These are phyloP conservation scores for Spea bombifrons DNA, from an alignment of 2,113 vertebrate genomes.

Conservation along the genomic window DNA sequence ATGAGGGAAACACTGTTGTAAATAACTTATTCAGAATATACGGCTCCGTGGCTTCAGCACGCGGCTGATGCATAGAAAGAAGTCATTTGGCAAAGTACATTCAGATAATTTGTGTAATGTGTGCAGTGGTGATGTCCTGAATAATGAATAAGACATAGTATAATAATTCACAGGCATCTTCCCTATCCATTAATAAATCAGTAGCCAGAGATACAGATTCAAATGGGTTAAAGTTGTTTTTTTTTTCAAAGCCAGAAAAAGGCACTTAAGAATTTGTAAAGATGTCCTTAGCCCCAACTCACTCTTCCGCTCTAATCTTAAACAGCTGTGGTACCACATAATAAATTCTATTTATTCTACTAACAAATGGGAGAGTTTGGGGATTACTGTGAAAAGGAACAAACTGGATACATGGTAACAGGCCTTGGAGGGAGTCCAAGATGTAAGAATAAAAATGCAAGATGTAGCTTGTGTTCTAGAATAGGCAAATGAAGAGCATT, in stretches of 20 bases:
- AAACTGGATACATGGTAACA: slow-evolving; percentile 33
- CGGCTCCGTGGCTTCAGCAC: background rate
- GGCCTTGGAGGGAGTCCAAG: slow-evolving; percentile 30
- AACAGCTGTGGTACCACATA: slow-evolving; percentile 36
- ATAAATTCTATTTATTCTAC: slow-evolving; percentile 45
- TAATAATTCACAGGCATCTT: slow-evolving; percentile 38
- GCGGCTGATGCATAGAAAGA: slow-evolving; percentile 44
- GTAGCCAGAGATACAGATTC: background rate
- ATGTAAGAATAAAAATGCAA: slow-evolving; percentile 21
- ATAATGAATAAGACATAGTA: slow-evolving; percentile 27
- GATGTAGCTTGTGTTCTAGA: slow-evolving; percentile 19
- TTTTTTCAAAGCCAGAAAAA: background rate
- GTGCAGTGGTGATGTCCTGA: slow-evolving; percentile 13
- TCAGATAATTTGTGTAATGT: slow-evolving; percentile 35
- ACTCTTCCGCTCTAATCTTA: slow-evolving; percentile 25
- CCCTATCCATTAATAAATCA: slow-evolving; percentile 38
- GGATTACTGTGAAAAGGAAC: slow-evolving; percentile 38
- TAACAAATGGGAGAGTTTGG: slow-evolving; percentile 33
- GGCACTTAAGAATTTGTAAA: slow-evolving; percentile 13
- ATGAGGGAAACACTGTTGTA: slow-evolving; percentile 28
- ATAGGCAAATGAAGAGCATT: slow-evolving; percentile 14
- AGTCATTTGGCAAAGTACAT: slow-evolving; percentile 42
- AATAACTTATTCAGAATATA: slow-evolving; percentile 33
- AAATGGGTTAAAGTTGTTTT: slow-evolving; percentile 21
- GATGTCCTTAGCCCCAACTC: background rate